Evolutionary conservation across 2,797 vertebrate species (phyloP), one percentile per base, ranked within the genome.

Genomic region (Crocodylus rhombifer): DNA sequence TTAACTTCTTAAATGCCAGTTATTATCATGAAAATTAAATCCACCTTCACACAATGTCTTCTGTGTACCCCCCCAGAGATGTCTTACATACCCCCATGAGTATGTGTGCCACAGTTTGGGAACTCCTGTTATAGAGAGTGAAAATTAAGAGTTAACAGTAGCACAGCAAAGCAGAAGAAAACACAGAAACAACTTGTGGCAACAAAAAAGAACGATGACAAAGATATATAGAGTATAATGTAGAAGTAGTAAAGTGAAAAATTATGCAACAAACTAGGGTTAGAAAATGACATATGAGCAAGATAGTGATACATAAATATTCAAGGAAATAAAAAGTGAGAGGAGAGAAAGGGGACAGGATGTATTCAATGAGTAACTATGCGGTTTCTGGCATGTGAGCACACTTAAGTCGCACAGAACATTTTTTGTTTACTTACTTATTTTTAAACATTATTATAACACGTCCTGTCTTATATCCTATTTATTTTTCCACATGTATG

Each of bases 171-270:
- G 57, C 80, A 92, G 91, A 92, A 74, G 75, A 77, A 86, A 63
- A 75, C 92, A 92, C 94, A 87, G 90, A 93, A 95, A 96, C 93
- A 60, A 58, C 80, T 82, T 89, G 86, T 92, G 92, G 93, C 87
- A 96, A 95, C 89, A 82, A 81, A 71, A 33, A 84, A 86, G 88
- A 86, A 56, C 42, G 25, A 57, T 93, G 61, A 63, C 55, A 82
- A 63, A 86, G 80, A 74, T 82, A 80, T 73, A 74, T 74, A 71
- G 73, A 77, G 80, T 88, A 77, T 64, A 25, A 18, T 1, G 26
- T 62, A 75, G 17, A 80, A 18, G 82, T 78, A 79, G 8, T 42
- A 42, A 42, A 42, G 42, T 42, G 42, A 42, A 42, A 42, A 42
- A 42, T 42, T 42, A 42, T 42, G 42, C 42, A 42, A 42, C 42